Percentiles rank a stretch among this genome's conserved stretches.
These are phyloP conservation scores for Gorsachius magnificus DNA, from an alignment of 2,797 vertebrate species.

Conservation along the genomic window DNA sequence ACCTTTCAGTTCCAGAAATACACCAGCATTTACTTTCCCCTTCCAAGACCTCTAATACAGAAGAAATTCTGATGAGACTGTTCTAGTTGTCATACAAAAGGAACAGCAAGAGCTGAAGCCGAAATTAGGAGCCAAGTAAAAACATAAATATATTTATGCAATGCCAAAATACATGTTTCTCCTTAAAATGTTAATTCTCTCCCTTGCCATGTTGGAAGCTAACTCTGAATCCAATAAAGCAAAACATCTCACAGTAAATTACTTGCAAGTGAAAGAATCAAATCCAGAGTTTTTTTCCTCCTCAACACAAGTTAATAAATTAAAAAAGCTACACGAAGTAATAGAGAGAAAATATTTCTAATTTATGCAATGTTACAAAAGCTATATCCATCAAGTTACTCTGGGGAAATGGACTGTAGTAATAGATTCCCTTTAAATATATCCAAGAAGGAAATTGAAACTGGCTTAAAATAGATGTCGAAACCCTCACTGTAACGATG, in stretches of 20 bases:
- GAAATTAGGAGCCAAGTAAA: background rate
- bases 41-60: background rate
- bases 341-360: constrained; percentile 23
- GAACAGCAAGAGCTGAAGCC: background rate
- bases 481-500: background rate
- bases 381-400: background rate
- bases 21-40: background rate
- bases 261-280: background rate
- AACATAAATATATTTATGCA: background rate
- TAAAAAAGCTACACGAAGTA: background rate
- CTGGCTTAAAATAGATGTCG: background rate
- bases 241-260: constrained; percentile 2
- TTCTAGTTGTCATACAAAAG: background rate
- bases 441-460: constrained; percentile 40
- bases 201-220: background rate
- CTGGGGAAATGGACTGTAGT: constrained; percentile 1
- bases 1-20: background rate
- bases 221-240: background rate
- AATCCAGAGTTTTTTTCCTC: background rate
- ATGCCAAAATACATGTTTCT: background rate
- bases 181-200: background rate
- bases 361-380: constrained; percentile 14
- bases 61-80: background rate
- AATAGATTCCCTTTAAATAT: constrained; percentile 35
- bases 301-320: background rate